Evolutionary conservation across 2,888 invertebrate species (phyloP).

Genomic region (Dendrolimus houi): DNA sequence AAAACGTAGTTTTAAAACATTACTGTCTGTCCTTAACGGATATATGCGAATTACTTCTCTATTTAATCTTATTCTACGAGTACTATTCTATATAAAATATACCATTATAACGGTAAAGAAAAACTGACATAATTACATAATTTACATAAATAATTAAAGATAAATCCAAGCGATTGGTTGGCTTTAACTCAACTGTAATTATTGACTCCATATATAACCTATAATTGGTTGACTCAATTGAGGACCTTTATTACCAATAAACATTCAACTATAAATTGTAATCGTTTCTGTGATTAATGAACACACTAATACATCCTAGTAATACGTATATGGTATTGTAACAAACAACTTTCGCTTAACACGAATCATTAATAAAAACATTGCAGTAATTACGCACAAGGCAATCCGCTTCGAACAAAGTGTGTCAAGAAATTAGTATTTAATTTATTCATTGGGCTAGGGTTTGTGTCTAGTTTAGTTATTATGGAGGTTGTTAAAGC

Average conservation of each 20-base stretch:
- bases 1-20: too few relatives aligned
- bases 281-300: neutral
- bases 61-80: too few relatives aligned
- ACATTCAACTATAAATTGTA: neutral
- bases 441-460: constrained; percentile 67
- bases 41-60: too few relatives aligned
- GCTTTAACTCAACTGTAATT: too few relatives aligned
- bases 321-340: constrained; percentile 4
- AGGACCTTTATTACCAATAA: too few relatives aligned
- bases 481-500: constrained; percentile 44
- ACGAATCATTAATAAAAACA: constrained; percentile 37
- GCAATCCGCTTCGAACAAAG: constrained; percentile 59
- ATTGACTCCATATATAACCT: neutral
- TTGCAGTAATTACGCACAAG: constrained; percentile 58
- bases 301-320: neutral
- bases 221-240: neutral
- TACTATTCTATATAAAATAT: too few relatives aligned
- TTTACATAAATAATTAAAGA: too few relatives aligned
- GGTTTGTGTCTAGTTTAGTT: constrained; percentile 59
- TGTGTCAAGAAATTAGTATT: constrained; percentile 70
- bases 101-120: too few relatives aligned
- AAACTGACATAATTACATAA: too few relatives aligned
- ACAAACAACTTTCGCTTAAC: constrained; percentile 24
- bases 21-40: too few relatives aligned
- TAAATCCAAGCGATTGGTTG: too few relatives aligned